Base-by-base conservation (phyloP, 2,113 vertebrate genomes). In the Leucoraja erinaceus region DNA sequence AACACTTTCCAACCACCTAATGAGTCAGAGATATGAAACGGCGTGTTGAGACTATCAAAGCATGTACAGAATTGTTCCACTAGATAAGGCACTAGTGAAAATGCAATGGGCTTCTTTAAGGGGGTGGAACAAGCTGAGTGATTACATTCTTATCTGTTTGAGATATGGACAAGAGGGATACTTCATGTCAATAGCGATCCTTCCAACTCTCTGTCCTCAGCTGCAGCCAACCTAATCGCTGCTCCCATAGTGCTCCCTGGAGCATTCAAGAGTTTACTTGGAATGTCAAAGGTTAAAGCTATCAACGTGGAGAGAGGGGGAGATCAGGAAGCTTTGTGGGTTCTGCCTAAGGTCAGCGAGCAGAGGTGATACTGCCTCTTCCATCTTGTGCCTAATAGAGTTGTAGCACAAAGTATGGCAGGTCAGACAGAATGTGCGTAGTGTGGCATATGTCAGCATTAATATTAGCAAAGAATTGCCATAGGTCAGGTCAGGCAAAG, bases 271-370 rank as follows among this genome's bases (percentile, higher is more conserved):
- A 54, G 90, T 72, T 91, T 33, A 54, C 66, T 91, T 72, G 47
- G 33, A 91, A 25, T 47, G 68, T 63, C 90, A 91, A 91, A 91
- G 90, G 90, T 91, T 33, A 74, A 72, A 91, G 31, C 90, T 91
- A 54, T 91, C 68, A 72, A 91, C 25, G 20, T 25, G 54, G 68
- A 20, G 4, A 9, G 88, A 91, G 38, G 8, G 28, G 72, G 25
- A 22, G 33, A 91, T 91, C 90, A 74, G 33, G 31, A 70, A 22
- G 90, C 31, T 20, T 20, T 47, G 25, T 31, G 25, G 33, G 5
- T 88, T 16, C 5, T 31, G 68, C 22, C 12, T 54, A 72, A 54
- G 68, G 31, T 91, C 66, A 91, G 31, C 28, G 90, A 22, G 70
- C 33, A 74, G 33, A 54, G 70, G 9, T 33, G 38, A 38, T 90